phyloP scores from a whole-genome alignment of 2,113 vertebrate species.

The Empidonax traillii region DNA sequence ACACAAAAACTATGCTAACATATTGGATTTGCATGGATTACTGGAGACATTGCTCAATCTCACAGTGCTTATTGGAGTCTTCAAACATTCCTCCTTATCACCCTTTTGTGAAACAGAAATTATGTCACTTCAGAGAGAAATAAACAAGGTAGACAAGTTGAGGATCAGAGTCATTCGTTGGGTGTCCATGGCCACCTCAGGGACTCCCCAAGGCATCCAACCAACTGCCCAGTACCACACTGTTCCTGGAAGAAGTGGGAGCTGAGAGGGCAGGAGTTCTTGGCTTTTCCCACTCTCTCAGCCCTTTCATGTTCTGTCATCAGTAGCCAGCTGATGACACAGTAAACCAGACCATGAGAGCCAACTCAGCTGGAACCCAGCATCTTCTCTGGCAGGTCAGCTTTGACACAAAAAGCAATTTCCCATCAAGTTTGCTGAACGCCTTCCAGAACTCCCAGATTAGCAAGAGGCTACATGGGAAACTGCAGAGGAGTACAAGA shows the following conservation, averaged over 20 bases:
- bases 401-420: background rate
- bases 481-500: background rate
- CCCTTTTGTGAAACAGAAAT: background rate
- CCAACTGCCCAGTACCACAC: background rate
- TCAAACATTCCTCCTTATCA: background rate
- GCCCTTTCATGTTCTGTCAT: background rate
- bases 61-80: background rate
- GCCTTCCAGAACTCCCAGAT: background rate
- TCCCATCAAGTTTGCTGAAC: background rate
- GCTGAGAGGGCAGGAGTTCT: background rate
- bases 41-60: background rate
- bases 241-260: background rate
- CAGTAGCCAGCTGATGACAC: background rate
- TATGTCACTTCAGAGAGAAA: background rate
- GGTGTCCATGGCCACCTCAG: accelerated
- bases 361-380: background rate
- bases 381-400: background rate
- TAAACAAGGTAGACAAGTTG: background rate
- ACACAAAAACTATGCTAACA: background rate
- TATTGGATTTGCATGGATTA: background rate
- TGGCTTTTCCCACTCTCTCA: background rate
- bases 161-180: accelerated
- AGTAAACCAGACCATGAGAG: background rate
- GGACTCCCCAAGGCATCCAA: background rate
- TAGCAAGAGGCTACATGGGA: background rate